phyloP scores from a whole-genome alignment of 2,888 invertebrate species.

The Thera obeliscata region DNA sequence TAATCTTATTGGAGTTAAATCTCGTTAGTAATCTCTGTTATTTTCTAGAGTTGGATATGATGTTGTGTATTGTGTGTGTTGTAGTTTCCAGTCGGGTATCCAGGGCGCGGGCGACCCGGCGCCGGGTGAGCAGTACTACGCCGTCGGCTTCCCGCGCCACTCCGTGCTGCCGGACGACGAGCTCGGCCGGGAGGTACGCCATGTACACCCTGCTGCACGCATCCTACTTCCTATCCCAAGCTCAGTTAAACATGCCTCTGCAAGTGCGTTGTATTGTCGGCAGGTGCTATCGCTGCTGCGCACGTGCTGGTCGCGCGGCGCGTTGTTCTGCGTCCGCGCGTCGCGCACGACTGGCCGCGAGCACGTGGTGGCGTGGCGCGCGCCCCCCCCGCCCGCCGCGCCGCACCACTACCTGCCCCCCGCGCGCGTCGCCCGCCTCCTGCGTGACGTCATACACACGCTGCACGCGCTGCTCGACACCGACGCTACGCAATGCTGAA shows the following conservation, averaged over 20 bases:
- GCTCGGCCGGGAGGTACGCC: too few species aligned
- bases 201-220: too few species aligned
- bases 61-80: background rate
- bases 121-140: constrained; percentile 94
- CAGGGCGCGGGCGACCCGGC: constrained; percentile 92
- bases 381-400: constrained; percentile 56
- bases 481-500: background rate
- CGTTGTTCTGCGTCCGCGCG: constrained; percentile 93
- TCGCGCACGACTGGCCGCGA: constrained; percentile 96
- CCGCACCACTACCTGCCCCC: constrained; percentile 53
- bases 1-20: too few species aligned
- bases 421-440: constrained; percentile 44
- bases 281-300: constrained; percentile 89
- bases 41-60: too few species aligned
- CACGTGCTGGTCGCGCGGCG: constrained; percentile 92
- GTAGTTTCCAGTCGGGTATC: constrained; percentile 92
- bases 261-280: background rate
- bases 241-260: too few species aligned
- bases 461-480: constrained; percentile 16
- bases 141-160: constrained; percentile 93
- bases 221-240: too few species aligned
- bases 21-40: too few species aligned
- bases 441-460: constrained; percentile 37
- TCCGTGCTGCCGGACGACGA: constrained; percentile 94
- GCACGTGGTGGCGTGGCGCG: constrained; percentile 95